These are phyloP conservation scores for Nezara viridula DNA, from an alignment of 2,888 invertebrate species.

Conservation along the genomic window DNA sequence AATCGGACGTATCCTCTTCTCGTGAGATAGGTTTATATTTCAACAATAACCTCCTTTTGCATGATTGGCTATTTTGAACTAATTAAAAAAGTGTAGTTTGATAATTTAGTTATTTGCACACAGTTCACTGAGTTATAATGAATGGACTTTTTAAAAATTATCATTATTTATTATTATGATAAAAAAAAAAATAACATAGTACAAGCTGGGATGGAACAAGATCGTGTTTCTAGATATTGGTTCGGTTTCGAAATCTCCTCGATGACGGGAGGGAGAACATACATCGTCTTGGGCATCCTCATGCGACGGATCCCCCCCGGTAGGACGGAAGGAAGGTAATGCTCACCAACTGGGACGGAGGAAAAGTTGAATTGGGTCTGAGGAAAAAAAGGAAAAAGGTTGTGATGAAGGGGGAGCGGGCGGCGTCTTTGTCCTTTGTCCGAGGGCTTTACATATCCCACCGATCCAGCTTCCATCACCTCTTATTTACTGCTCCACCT, in stretches of 20 bases:
- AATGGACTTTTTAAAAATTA: no score
- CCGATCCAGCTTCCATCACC: slow-evolving; percentile 56
- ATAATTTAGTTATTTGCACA: no score
- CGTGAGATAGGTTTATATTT: no score
- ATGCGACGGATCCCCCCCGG: not conserved
- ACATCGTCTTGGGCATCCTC: not conserved
- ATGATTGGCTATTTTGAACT: no score
- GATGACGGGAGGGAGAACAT: not conserved
- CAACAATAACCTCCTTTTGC: no score
- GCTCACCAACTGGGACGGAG: slow-evolving; percentile 42
- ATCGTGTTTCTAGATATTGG: not conserved
- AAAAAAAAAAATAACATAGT: no score
- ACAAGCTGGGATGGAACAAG: no score
- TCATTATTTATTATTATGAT: no score
- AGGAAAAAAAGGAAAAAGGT: slow-evolving; percentile 61
- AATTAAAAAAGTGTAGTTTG: no score
- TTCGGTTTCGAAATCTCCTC: not conserved
- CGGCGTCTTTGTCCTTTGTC: slow-evolving; percentile 58
- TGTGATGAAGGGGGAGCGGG: slow-evolving; percentile 61
- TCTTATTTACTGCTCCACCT: slow-evolving; percentile 53
- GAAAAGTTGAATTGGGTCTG: slow-evolving; percentile 56
- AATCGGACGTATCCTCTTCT: no score
- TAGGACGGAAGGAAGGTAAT: slow-evolving; percentile 45
- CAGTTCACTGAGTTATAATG: no score
- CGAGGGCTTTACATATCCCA: slow-evolving; percentile 55